Evolutionary conservation across 1,140 invertebrate genomes (phyloP).

Genomic region (Piezodorus guildinii): DNA sequence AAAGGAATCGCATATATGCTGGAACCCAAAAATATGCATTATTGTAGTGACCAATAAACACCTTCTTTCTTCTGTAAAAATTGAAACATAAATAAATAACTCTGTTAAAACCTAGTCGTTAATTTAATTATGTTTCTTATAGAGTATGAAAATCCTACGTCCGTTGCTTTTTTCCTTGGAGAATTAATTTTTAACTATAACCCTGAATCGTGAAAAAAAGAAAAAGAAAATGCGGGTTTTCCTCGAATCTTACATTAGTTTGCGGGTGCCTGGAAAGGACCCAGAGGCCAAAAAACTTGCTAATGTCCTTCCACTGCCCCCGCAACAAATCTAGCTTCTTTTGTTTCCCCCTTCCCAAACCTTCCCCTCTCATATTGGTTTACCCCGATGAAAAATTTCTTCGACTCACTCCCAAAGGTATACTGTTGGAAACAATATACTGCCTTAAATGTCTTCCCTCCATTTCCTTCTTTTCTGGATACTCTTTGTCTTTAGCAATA

Average conservation of each 20-base stretch:
- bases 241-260: slow-evolving; percentile 10
- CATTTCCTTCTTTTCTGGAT: neutral
- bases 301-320: neutral
- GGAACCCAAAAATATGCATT: no score
- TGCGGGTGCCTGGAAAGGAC: neutral
- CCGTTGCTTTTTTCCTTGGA: no score
- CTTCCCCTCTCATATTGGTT: slow-evolving; percentile 4
- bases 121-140: no score
- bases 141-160: no score
- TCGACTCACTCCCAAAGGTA: neutral
- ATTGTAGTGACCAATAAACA: no score
- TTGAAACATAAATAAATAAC: no score
- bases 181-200: no score
- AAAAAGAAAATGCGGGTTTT: neutral
- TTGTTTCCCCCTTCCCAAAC: neutral
- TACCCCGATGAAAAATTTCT: neutral
- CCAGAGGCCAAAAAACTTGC: slow-evolving; percentile 4
- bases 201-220: neutral
- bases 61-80: no score
- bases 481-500: no score
- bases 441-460: neutral
- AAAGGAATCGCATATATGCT: no score
- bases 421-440: neutral
- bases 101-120: no score
- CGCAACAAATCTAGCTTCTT: slow-evolving; percentile 4